These are phyloP conservation scores for Trididemnum miniatum DNA, from an alignment of 23 tunicate species.

Conservation along the genomic window DNA sequence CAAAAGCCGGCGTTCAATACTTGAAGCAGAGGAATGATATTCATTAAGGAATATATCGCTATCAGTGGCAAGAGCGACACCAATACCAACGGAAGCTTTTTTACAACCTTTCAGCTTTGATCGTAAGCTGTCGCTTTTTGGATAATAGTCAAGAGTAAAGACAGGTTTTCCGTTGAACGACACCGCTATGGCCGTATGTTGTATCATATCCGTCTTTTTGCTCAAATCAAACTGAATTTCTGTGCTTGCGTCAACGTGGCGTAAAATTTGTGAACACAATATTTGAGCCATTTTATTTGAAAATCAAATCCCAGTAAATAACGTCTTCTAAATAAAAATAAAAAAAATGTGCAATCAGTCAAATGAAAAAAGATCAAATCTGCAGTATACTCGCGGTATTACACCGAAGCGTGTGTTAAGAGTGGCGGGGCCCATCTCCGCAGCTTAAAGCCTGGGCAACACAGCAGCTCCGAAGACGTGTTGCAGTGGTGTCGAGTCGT, in stretches of 20 bases:
- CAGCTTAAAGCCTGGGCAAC: no score
- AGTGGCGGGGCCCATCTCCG: no score
- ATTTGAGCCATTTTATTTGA: no score
- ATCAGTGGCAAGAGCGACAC: neutral
- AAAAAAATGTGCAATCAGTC: no score
- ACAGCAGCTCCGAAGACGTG: no score
- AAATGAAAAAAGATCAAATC: no score
- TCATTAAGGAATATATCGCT: neutral
- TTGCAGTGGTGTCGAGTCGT: no score
- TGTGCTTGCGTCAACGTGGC: neutral
- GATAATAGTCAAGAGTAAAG: neutral
- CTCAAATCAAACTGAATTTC: neutral
- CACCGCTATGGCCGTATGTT: neutral
- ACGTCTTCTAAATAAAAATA: no score
- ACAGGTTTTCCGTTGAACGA: neutral
- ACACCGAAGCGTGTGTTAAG: no score
- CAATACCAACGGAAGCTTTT: neutral
- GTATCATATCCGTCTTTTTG: neutral
- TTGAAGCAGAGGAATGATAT: neutral
- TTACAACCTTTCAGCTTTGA: neutral
- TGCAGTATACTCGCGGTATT: no score
- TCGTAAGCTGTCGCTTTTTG: neutral
- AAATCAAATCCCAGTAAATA: no score
- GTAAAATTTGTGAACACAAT: neutral
- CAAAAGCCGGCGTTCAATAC: neutral